phyloP scores from a whole-genome alignment of 1,140 invertebrate species.

The Gryon sp. region DNA sequence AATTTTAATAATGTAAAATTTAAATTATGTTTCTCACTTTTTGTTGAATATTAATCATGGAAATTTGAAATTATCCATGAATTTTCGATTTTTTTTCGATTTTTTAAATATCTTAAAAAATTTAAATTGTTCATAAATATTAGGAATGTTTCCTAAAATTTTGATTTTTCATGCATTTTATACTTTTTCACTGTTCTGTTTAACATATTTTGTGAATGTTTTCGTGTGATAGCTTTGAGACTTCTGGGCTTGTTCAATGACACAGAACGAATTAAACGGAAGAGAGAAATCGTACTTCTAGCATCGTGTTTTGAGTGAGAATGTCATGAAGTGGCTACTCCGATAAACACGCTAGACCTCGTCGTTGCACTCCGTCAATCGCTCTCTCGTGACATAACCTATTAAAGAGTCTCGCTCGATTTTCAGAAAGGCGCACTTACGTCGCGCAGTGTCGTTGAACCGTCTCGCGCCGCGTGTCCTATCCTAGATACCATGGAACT shows the following conservation, averaged over 20 bases:
- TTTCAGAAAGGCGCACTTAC: slow-evolving; percentile 20
- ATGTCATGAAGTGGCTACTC: slow-evolving; percentile 15
- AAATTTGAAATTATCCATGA: too few relatives aligned
- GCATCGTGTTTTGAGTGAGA: slow-evolving; percentile 12
- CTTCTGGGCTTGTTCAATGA: slow-evolving; percentile 33
- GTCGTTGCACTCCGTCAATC: slow-evolving; percentile 31
- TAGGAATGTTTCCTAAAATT: too few relatives aligned
- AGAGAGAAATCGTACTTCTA: slow-evolving; percentile 18
- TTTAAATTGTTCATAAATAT: too few relatives aligned
- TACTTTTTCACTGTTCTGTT: too few relatives aligned
- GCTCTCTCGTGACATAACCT: slow-evolving; percentile 54
- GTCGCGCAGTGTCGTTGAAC: slow-evolving; percentile 2
- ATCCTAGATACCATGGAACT: neutral
- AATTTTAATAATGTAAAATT: too few relatives aligned
- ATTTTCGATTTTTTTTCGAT: too few relatives aligned
- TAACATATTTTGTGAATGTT: too few relatives aligned
- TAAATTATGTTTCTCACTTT: too few relatives aligned
- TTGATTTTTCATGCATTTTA: neutral
- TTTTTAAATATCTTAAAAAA: too few relatives aligned
- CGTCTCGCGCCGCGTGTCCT: neutral
- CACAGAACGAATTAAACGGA: slow-evolving; percentile 33
- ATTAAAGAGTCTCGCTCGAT: slow-evolving; percentile 34
- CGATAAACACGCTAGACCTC: slow-evolving; percentile 9
- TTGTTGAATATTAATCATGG: too few relatives aligned
- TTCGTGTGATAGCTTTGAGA: too few relatives aligned